Conservation (phyloP, 1,140 invertebrate species). For the Diabrotica virgifera region DNA sequence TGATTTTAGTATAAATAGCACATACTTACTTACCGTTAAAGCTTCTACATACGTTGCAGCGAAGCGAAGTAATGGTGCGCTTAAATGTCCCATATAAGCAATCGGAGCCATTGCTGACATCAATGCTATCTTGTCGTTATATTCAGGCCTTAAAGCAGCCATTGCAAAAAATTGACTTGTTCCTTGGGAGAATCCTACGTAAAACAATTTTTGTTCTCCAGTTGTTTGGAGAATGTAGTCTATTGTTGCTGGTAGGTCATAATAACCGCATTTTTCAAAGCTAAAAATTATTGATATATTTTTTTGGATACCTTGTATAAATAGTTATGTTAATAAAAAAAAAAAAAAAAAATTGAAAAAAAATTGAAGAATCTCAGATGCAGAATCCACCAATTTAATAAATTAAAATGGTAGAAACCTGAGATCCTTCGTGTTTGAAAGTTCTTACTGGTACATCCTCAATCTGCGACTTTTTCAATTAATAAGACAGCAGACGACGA, state of each 20-base stretch:
- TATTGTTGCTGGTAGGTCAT: constrained; percentile 60
- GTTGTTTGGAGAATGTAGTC: constrained; percentile 52
- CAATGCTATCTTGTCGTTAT: constrained; percentile 57
- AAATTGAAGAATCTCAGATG: too few species aligned
- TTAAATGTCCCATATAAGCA: constrained; percentile 56
- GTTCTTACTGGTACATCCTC: too few species aligned
- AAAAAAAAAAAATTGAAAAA: too few species aligned
- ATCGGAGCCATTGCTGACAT: constrained; percentile 69
- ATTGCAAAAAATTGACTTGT: constrained; percentile 63
- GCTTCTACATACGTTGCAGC: neutral
- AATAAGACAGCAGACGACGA: too few species aligned
- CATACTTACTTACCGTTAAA: constrained; percentile 4
- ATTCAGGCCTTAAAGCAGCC: constrained; percentile 60
- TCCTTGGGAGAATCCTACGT: constrained; percentile 51
- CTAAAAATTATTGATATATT: constrained; percentile 21
- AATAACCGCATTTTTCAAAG: constrained; percentile 49
- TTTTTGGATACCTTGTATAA: too few species aligned
- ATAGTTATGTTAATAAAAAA: too few species aligned
- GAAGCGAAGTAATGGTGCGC: constrained; percentile 11
- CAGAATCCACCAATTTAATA: too few species aligned
- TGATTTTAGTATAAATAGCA: too few species aligned
- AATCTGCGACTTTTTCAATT: too few species aligned
- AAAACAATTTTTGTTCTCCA: constrained; percentile 27
- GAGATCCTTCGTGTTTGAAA: too few species aligned
- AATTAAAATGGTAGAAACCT: too few species aligned